Percentiles rank a stretch among this genome's conserved stretches.
Conservation (phyloP, 2,113 vertebrate genomes). For the Anoura caudifer region DNA sequence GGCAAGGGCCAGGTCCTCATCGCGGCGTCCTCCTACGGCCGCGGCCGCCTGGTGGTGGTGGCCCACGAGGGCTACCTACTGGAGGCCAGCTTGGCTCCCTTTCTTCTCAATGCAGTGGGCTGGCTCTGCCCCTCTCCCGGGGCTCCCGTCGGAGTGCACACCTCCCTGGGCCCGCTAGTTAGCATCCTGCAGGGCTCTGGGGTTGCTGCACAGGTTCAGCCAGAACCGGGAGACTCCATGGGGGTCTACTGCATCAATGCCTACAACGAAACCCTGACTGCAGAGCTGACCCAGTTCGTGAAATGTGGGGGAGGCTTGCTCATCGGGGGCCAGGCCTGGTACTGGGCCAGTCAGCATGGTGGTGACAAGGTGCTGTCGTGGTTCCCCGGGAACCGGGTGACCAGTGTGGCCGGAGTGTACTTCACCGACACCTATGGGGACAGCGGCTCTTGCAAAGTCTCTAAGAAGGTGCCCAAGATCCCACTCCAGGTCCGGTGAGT, state of each 20-base stretch:
- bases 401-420: slow-evolving; percentile 70
- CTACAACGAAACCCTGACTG: slow-evolving; percentile 9
- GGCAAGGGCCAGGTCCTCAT: slow-evolving; percentile 72
- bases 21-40: slow-evolving; percentile 76
- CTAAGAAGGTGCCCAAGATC: slow-evolving; percentile 66
- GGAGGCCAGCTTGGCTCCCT: slow-evolving; percentile 54
- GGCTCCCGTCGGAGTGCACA: slow-evolving; percentile 78
- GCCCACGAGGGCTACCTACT: slow-evolving; percentile 83
- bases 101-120: slow-evolving; percentile 83
- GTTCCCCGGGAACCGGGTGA: slow-evolving; percentile 73
- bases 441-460: slow-evolving; percentile 8
- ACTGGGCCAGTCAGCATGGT: slow-evolving; percentile 59
- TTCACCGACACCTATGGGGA: slow-evolving; percentile 66
- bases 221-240: slow-evolving; percentile 57
- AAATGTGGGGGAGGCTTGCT: slow-evolving; percentile 74
- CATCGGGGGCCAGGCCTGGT: slow-evolving; percentile 75
- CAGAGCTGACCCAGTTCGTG: slow-evolving; percentile 65
- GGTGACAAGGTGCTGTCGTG: slow-evolving; percentile 43
- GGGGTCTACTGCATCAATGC: slow-evolving; percentile 68
- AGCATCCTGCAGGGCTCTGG: slow-evolving; percentile 67
- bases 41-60: slow-evolving; percentile 83
- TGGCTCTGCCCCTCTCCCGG: slow-evolving; percentile 73
- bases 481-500: slow-evolving; percentile 57
- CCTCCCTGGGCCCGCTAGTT: slow-evolving; percentile 67
- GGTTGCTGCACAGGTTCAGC: background rate